Percentiles rank a stretch among this genome's conserved stretches.
Evolutionary conservation across 2,888 invertebrate genomes (phyloP).

Genomic region (Pollenia angustigena): DNA sequence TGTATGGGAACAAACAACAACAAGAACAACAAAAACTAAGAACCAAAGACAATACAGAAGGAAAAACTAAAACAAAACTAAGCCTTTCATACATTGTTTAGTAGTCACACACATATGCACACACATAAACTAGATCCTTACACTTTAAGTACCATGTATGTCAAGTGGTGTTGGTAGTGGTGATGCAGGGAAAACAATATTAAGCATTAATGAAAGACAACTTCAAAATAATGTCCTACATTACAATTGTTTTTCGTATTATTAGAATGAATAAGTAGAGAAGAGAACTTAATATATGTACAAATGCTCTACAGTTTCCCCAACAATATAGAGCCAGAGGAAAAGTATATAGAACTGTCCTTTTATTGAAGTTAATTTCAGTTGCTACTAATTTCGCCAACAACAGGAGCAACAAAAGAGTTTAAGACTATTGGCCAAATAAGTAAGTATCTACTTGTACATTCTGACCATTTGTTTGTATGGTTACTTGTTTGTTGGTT

Average conservation of each 20-base stretch:
- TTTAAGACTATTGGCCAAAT: conserved; percentile 25
- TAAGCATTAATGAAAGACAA: conserved; percentile 71
- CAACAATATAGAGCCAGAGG: neutral
- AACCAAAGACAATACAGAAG: conserved; percentile 39
- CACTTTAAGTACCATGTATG: conserved; percentile 40
- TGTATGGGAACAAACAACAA: conserved; percentile 11
- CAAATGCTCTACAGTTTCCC: neutral
- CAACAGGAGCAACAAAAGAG: conserved; percentile 28
- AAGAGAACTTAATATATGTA: neutral
- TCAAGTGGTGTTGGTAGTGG: conserved; percentile 49
- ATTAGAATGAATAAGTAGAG: conserved; percentile 20
- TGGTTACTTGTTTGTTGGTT: conserved; percentile 50
- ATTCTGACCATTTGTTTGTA: conserved; percentile 23
- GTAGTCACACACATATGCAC: conserved; percentile 45
- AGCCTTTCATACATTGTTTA: conserved; percentile 25
- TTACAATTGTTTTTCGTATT: conserved; percentile 50
- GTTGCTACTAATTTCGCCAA: conserved; percentile 52
- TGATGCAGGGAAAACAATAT: conserved; percentile 50
- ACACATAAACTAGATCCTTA: neutral
- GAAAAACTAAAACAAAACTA: conserved; percentile 38
- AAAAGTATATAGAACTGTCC: conserved; percentile 43
- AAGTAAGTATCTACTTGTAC: conserved; percentile 5
- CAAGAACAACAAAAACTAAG: neutral
- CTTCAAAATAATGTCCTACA: conserved; percentile 57
- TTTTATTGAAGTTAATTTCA: conserved; percentile 64